phyloP scores from a whole-genome alignment of 2,113 vertebrate species.

The Crotalus horridus region DNA sequence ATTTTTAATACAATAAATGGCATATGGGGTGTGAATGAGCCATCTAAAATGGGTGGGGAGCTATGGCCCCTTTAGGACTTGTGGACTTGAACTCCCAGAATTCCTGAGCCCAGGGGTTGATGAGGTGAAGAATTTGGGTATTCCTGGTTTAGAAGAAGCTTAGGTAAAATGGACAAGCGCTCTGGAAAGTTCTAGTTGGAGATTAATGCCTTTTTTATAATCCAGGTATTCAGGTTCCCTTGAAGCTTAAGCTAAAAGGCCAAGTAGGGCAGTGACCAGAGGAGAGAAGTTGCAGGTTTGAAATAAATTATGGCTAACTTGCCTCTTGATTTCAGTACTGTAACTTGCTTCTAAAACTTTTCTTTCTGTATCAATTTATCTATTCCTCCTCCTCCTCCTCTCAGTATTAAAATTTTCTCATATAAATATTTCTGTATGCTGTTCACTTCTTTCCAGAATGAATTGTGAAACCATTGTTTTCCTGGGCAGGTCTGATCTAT shows the following conservation, averaged over 20 bases:
- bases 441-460: not conserved
- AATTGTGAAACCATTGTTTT: not conserved
- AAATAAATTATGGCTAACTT: not conserved
- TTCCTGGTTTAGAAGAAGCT: not conserved
- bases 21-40: not conserved
- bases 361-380: not conserved
- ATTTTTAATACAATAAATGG: not conserved
- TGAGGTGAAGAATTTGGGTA: not conserved
- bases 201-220: not conserved
- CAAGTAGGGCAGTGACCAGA: not conserved
- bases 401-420: not conserved
- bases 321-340: not conserved
- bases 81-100: no score
- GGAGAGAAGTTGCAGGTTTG: not conserved
- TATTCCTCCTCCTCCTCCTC: fast-evolving
- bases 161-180: not conserved
- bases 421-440: not conserved
- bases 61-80: no score
- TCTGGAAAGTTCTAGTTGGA: not conserved
- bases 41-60: not conserved
- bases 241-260: not conserved
- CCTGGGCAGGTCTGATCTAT: no score
- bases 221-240: not conserved
- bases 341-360: not conserved
- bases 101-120: not conserved